Evolutionary conservation across 2,113 vertebrate genomes (phyloP).

Genomic region (Enhydra lutris): DNA sequence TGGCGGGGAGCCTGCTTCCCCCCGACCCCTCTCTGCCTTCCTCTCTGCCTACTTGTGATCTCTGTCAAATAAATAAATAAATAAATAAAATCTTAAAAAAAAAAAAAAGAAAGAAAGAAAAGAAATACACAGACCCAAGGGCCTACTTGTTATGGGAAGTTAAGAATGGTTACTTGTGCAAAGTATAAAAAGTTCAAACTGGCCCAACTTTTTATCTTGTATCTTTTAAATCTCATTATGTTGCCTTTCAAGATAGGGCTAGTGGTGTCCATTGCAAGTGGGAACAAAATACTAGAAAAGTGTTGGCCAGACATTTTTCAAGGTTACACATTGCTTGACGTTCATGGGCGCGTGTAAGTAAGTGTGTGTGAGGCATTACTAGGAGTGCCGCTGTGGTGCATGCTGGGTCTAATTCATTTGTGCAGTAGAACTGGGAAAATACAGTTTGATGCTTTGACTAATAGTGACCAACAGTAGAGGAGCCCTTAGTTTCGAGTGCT

Average conservation of each 20-base stretch:
- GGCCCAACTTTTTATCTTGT: not conserved
- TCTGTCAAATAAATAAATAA: too few species aligned
- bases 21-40: too few species aligned
- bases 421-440: not conserved
- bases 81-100: too few species aligned
- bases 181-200: slow-evolving; percentile 16
- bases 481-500: not conserved
- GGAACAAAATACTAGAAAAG: not conserved
- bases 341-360: not conserved
- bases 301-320: not conserved
- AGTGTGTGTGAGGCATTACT: not conserved
- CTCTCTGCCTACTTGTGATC: too few species aligned
- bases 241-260: slow-evolving; percentile 1
- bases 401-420: not conserved
- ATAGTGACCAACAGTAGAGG: not conserved
- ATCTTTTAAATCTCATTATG: not conserved
- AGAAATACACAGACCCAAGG: not conserved
- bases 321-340: accelerated
- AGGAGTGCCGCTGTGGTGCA: not conserved
- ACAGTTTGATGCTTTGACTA: not conserved
- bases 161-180: not conserved
- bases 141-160: not conserved
- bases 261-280: not conserved
- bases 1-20: too few species aligned
- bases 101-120: not conserved